phyloP scores from a whole-genome alignment of 2,113 vertebrate genomes.

The Rallus limicola region DNA sequence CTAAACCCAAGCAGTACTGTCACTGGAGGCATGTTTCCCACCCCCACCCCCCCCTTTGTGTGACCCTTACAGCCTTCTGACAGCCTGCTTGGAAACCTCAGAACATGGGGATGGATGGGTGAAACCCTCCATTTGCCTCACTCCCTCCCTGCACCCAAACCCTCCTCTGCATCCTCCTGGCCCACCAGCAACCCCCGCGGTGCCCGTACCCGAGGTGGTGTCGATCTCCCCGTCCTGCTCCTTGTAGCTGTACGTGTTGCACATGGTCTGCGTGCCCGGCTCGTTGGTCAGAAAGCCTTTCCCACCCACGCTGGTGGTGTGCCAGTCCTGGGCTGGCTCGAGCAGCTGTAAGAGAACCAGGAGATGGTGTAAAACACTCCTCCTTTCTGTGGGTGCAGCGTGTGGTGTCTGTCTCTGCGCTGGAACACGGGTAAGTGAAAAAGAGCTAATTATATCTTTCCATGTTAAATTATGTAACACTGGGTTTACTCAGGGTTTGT shows the following conservation, averaged over 20 bases:
- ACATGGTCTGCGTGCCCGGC: conserved; percentile 44
- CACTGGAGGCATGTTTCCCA: not conserved
- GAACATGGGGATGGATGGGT: fast-evolving
- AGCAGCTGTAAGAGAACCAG: conserved; percentile 54
- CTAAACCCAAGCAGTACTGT: not conserved
- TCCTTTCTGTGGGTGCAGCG: not conserved
- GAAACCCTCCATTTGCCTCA: not conserved
- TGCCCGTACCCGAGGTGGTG: conserved; percentile 58
- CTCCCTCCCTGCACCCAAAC: not conserved
- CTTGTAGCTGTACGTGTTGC: conserved; percentile 60
- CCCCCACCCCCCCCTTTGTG: not conserved
- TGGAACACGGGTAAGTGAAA: not conserved
- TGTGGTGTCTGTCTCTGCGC: not conserved
- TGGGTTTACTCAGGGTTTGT: not conserved
- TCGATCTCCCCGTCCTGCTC: conserved; percentile 71
- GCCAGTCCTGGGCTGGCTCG: conserved; percentile 67
- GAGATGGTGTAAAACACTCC: not conserved
- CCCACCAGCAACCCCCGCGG: fast-evolving
- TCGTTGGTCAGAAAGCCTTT: conserved; percentile 80
- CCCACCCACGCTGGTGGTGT: conserved; percentile 67
- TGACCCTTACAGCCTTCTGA: not conserved
- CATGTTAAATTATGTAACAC: not conserved
- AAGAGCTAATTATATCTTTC: not conserved
- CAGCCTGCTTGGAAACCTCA: not conserved
- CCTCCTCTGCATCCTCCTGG: not conserved